Evolutionary conservation across 1,140 invertebrate genomes (phyloP), one percentile per base, ranked within the genome.

Genomic region (Drosophila ananassae): DNA sequence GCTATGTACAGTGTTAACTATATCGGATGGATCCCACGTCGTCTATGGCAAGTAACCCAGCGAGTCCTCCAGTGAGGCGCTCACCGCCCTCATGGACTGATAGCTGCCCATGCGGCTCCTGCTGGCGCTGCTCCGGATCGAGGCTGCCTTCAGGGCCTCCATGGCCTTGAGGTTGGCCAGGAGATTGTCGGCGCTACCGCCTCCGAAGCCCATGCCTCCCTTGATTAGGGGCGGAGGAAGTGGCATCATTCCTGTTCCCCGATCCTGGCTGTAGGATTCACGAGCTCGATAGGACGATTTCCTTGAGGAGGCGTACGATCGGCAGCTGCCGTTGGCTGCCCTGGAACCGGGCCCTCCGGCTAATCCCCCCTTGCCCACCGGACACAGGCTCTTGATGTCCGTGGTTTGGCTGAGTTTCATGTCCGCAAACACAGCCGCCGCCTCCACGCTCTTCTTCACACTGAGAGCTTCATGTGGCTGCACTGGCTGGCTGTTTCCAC

Each of bases 371-470:
- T 73, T 24, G 0, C 68, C 53, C 13, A 17, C 41, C 1, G 84
- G 64, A 21, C 90, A 91, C 4, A 91, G 72, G 17, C 90, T 91
- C 57, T 91, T 91, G 30, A 91, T 91, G 58, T 92, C 91, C 9
- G 91, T 92, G 9, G 91, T 92, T 73, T 92, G 91, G 52, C 91
- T 92, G 2, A 92, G 74, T 34, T 92, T 92, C 37, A 96, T 94
- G 84, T 96, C 95, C 0, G 95, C 96, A 89, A 98, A 97, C 3
- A 97, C 92, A 0, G 96, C 96, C 0, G 96, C 96, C 69, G 97
- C 97, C 92, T 98, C 97, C 0, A 96, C 96, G 9, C 95, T 96
- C 90, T 98, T 97, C 91, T 97, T 97, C 7, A 97, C 96, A 25
- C 96, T 96, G 0, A 97, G 92, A 0, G 96, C 95, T 79, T 97